Conservation (phyloP, 2,888 invertebrate genomes). For the Cristatella mucedo region DNA sequence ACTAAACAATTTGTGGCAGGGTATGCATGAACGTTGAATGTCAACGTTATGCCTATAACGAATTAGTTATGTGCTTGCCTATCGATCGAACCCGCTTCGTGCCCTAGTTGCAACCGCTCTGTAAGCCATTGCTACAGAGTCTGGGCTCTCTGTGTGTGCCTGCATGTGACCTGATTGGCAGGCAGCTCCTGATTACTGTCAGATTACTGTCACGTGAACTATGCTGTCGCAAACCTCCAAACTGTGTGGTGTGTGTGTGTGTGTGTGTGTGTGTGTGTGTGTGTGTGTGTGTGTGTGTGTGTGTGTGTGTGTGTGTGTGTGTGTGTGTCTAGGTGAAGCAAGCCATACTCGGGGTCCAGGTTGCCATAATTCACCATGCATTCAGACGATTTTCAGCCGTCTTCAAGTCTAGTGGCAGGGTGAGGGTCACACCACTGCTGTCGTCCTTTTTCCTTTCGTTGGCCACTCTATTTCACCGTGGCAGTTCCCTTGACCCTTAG, state of each 20-base stretch:
- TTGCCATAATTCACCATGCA: neutral
- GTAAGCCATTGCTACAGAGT: no score
- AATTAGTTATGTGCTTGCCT: no score
- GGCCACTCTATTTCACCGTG: neutral
- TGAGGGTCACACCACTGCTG: neutral
- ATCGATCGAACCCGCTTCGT: no score
- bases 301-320: neutral
- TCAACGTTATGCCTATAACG: no score
- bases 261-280: constrained; percentile 11
- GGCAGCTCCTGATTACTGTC: no score
- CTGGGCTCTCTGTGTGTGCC: no score
- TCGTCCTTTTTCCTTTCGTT: neutral
- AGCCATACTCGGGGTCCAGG: no score
- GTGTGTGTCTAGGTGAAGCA: neutral
- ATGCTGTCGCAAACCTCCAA: neutral
- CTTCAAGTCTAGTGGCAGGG: neutral
- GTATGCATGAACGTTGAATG: no score
- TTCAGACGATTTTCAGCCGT: neutral
- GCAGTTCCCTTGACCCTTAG: constrained; percentile 1
- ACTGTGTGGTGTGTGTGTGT: neutral
- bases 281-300: constrained; percentile 3
- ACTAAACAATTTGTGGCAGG: no score
- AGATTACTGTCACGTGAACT: no score
- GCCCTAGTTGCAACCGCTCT: no score
- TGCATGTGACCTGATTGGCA: no score